These are phyloP conservation scores for Tamandua tetradactyla DNA, from an alignment of 2,797 vertebrate genomes.

Conservation along the genomic window DNA sequence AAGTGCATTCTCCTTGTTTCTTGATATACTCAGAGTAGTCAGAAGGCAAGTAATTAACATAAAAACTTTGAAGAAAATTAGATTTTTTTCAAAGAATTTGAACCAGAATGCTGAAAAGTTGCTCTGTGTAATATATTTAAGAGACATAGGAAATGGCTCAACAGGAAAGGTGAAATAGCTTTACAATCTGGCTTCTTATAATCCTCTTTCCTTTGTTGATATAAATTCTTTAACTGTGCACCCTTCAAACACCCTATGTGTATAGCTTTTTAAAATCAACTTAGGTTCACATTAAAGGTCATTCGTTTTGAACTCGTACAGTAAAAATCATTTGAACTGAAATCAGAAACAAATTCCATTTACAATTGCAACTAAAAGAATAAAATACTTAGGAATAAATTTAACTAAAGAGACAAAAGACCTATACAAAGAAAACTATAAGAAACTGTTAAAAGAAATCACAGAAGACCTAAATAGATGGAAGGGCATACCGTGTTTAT, in stretches of 20 bases:
- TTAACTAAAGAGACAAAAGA: too few species aligned
- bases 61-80: conserved; percentile 60
- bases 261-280: background rate
- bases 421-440: too few species aligned
- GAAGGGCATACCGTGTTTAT: too few species aligned
- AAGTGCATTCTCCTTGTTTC: conserved; percentile 63
- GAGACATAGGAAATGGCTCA: conserved; percentile 50
- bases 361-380: too few species aligned
- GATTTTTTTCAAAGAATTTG: conserved; percentile 50
- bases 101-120: conserved; percentile 58
- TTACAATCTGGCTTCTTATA: conserved; percentile 27
- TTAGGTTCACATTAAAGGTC: background rate
- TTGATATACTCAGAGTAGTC: background rate
- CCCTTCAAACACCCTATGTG: background rate
- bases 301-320: background rate
- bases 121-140: conserved; percentile 24
- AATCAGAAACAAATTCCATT: too few species aligned
- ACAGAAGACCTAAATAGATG: too few species aligned
- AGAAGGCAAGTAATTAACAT: conserved; percentile 60
- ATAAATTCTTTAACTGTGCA: background rate
- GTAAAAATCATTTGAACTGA: conserved; percentile 5
- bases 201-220: background rate
- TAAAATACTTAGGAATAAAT: too few species aligned
- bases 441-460: too few species aligned
- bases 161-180: conserved; percentile 40